These are phyloP conservation scores for Micropoecilia bifurca DNA, from an alignment of 2,797 vertebrate species.

Conservation along the genomic window DNA sequence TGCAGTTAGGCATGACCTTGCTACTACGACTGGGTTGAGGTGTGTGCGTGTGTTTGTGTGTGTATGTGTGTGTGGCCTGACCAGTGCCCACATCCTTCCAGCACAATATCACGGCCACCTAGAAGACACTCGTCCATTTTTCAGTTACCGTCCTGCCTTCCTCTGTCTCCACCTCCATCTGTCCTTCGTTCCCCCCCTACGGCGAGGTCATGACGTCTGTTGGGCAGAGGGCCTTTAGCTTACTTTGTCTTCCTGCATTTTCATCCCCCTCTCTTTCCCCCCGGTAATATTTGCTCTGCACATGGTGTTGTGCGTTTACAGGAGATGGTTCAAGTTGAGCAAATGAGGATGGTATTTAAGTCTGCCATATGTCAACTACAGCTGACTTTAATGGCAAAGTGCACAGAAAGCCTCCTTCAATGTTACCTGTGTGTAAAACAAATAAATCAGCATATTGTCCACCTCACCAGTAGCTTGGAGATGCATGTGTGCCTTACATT, in stretches of 20 bases:
- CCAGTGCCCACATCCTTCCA: constrained; percentile 73
- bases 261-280: not conserved
- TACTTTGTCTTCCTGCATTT: constrained; percentile 63
- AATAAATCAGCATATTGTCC: constrained; percentile 38
- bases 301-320: constrained; percentile 39
- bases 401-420: constrained; percentile 15
- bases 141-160: constrained; percentile 54
- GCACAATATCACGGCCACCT: constrained; percentile 70
- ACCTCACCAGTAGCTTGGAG: constrained; percentile 1
- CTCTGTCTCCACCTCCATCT: constrained; percentile 46
- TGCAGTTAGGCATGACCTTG: constrained; percentile 43
- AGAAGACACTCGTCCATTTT: constrained; percentile 65
- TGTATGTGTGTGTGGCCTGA: constrained; percentile 71
- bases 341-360: constrained; percentile 68
- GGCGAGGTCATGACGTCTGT: constrained; percentile 51
- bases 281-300: constrained; percentile 56
- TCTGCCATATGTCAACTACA: constrained; percentile 41
- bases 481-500: not conserved
- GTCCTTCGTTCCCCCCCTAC: constrained; percentile 59
- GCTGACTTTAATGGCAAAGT: constrained; percentile 17
- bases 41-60: constrained; percentile 26
- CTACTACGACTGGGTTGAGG: constrained; percentile 26
- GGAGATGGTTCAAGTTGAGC: constrained; percentile 60
- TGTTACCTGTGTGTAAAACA: constrained; percentile 17
- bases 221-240: constrained; percentile 36